A percentile compares a stretch with the other conserved stretches of the same genome.
Evolutionary conservation across 2,113 vertebrate genomes (phyloP).

Genomic region (Corythornis vintsioides): DNA sequence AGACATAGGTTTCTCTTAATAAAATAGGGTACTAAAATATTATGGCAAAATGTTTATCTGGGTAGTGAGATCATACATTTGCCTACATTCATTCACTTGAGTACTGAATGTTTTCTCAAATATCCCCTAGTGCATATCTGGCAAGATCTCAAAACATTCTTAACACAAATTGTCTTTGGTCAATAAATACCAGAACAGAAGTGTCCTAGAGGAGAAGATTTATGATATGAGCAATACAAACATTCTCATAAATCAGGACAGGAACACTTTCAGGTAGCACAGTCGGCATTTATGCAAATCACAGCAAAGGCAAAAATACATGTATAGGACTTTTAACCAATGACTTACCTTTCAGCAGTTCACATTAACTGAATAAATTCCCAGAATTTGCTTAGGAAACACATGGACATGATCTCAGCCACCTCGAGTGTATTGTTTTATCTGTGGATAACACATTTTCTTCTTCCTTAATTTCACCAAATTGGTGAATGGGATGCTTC

Average conservation of each 20-base stretch:
- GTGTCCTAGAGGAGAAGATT: slow-evolving; percentile 86
- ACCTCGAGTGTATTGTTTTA: not conserved
- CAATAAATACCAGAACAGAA: slow-evolving; percentile 88
- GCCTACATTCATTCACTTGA: slow-evolving; percentile 59
- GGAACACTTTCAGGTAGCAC: slow-evolving; percentile 77
- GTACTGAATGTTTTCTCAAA: slow-evolving; percentile 71
- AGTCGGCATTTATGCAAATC: slow-evolving; percentile 78
- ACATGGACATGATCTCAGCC: not conserved
- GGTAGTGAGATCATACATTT: slow-evolving; percentile 62
- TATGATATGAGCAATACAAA: slow-evolving; percentile 83
- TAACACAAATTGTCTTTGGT: slow-evolving; percentile 85
- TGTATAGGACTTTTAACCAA: slow-evolving; percentile 36
- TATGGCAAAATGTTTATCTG: slow-evolving; percentile 64
- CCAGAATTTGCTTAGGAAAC: not conserved
- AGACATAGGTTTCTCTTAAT: slow-evolving; percentile 50
- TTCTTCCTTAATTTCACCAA: not conserved
- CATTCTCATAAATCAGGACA: slow-evolving; percentile 84
- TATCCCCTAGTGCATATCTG: slow-evolving; percentile 87
- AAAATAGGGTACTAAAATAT: slow-evolving; percentile 63
- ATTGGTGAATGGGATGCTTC: not conserved
- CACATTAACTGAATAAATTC: not conserved
- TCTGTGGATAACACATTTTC: not conserved
- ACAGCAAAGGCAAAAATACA: slow-evolving; percentile 30
- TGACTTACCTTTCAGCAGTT: slow-evolving; percentile 18
- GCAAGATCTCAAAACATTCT: slow-evolving; percentile 86